Evolutionary conservation across 2,797 vertebrate species (phyloP).

Genomic region (Alcedo atthis): DNA sequence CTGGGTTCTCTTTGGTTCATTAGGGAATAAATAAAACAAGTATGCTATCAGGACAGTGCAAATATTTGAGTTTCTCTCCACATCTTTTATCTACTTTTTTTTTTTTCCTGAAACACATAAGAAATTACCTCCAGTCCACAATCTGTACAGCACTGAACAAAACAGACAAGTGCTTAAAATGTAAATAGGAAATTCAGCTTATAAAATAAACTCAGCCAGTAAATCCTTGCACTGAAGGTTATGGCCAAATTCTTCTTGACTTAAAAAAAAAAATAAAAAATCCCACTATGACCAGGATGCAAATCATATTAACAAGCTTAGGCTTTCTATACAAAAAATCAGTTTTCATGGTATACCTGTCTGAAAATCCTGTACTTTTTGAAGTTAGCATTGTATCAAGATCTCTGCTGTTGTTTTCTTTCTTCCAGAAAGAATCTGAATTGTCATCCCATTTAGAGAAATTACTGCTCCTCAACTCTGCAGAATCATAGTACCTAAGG

Average conservation of each 20-base stretch:
- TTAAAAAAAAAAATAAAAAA: background rate
- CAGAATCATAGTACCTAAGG: slow-evolving; percentile 80
- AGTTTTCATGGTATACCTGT: slow-evolving; percentile 78
- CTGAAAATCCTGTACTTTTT: slow-evolving; percentile 72
- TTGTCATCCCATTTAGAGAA: slow-evolving; percentile 85
- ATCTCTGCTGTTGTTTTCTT: slow-evolving; percentile 80
- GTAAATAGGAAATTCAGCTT: background rate
- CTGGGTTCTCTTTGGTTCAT: background rate
- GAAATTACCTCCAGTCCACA: background rate
- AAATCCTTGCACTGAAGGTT: background rate
- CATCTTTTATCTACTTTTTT: background rate
- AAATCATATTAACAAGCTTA: background rate
- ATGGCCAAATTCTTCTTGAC: background rate
- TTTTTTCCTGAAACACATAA: background rate
- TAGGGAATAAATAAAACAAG: background rate
- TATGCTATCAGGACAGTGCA: background rate
- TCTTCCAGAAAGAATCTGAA: slow-evolving; percentile 85
- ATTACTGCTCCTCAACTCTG: slow-evolving; percentile 77
- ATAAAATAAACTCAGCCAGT: background rate
- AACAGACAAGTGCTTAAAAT: background rate
- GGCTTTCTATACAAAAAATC: background rate
- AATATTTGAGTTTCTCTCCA: background rate
- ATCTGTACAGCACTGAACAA: background rate
- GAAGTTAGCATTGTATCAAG: slow-evolving; percentile 79
- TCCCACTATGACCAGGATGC: background rate